These are phyloP conservation scores for Psilanteris sp. DNA, from an alignment of 1,140 invertebrate species.

Conservation along the genomic window DNA sequence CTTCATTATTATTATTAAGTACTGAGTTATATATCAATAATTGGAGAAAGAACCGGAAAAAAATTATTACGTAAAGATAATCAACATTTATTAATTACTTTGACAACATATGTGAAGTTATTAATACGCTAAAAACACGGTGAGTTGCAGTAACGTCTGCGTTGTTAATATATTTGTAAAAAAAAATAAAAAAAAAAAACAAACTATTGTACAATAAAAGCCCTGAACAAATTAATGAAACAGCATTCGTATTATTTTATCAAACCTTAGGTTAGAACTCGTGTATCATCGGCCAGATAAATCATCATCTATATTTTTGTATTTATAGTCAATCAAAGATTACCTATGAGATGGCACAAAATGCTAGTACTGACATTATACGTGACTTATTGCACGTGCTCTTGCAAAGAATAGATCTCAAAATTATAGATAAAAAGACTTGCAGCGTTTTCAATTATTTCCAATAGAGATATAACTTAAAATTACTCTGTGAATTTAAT, in stretches of 20 bases:
- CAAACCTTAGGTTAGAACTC: background rate
- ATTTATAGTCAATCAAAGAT: constrained; percentile 10
- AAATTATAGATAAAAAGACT: constrained; percentile 40
- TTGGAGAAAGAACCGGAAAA: too few relatives aligned
- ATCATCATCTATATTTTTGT: constrained; percentile 11
- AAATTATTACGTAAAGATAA: too few relatives aligned
- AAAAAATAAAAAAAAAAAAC: too few relatives aligned
- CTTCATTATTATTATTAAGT: constrained; percentile 2
- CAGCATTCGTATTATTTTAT: background rate
- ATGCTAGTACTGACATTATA: constrained; percentile 18
- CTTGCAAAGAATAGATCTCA: constrained; percentile 17
- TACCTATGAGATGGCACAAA: constrained; percentile 18
- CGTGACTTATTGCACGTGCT: constrained; percentile 19
- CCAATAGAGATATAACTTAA: background rate
- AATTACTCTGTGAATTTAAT: too few relatives aligned
- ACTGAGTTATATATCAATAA: too few relatives aligned
- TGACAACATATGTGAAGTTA: background rate
- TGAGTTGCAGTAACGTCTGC: constrained; percentile 8
- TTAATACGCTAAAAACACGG: background rate
- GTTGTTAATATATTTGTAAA: constrained; percentile 18
- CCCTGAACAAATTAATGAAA: constrained; percentile 1
- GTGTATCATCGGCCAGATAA: constrained; percentile 5
- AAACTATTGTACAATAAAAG: constrained; percentile 7
- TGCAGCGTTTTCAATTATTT: constrained; percentile 22
- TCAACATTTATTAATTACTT: too few relatives aligned